These are phyloP conservation scores for Jordanella pulchra DNA, from an alignment of 2,797 vertebrate genomes.

Conservation along the genomic window DNA sequence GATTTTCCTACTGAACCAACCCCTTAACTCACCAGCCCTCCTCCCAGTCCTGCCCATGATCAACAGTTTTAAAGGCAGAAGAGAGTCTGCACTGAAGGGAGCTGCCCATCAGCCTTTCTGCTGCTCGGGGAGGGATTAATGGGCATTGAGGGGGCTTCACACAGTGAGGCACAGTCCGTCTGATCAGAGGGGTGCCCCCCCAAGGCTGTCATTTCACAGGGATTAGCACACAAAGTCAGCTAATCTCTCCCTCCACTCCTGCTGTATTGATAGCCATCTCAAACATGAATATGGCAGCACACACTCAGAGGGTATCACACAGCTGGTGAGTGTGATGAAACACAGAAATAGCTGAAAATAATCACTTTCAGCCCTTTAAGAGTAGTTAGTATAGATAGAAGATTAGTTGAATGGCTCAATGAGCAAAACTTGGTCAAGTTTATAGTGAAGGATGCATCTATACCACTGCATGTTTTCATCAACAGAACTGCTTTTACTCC, in stretches of 20 bases:
- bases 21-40: slow-evolving; percentile 33
- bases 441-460: not conserved
- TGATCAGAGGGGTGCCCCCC: slow-evolving; percentile 68
- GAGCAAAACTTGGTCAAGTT: not conserved
- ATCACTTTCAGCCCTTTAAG: not conserved
- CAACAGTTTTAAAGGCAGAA: slow-evolving; percentile 41
- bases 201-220: slow-evolving; percentile 70
- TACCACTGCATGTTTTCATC: not conserved
- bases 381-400: not conserved
- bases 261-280: slow-evolving; percentile 65
- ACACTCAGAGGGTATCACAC: no score
- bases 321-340: not conserved
- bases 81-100: slow-evolving; percentile 48
- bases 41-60: slow-evolving; percentile 35
- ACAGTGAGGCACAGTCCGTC: slow-evolving; percentile 57
- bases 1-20: slow-evolving; percentile 28
- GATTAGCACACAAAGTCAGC: slow-evolving; percentile 72
- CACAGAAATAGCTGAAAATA: slow-evolving; percentile 4
- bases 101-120: slow-evolving; percentile 62
- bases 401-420: no score
- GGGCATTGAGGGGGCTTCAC: slow-evolving; percentile 65
- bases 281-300: slow-evolving; percentile 30
- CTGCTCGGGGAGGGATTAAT: slow-evolving; percentile 66
- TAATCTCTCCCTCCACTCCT: slow-evolving; percentile 69
- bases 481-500: not conserved